Evolutionary conservation across 1,140 invertebrate genomes (phyloP), one percentile per base, ranked within the genome.

Genomic region (Solenopsis fugax): DNA sequence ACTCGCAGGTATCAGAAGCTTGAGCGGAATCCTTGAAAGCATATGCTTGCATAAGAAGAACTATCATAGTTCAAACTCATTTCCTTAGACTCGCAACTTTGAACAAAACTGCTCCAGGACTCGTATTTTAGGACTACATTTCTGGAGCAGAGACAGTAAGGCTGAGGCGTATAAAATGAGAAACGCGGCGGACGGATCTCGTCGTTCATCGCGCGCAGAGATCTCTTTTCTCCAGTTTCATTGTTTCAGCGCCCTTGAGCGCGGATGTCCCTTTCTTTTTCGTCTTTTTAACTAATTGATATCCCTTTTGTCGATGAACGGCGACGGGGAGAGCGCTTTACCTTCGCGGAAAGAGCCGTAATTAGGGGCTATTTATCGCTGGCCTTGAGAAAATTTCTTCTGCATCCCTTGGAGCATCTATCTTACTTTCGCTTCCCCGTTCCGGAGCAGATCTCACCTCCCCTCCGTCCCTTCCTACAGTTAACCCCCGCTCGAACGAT

Each of bases 341-440:
- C 24, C 58, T 10, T 65, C 58, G 48, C 87, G 69, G 80, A 90
- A 86, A 88, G 82, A 67, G 76, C 76, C 24, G 71, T 91, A 91
- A 91, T 91, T 91, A 91, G 80, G 75, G 62, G 85, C 85, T 89
- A 91, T 91, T 91, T 91, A 91, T 91, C 81, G 87, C 24, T 91
- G 87, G 87, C 89, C 89, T 89, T 89, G 87, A 89, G 84, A 88
- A 91, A 89, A 89, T 91, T 91, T 91, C 90, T 91, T 81, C 80
- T 56, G 69, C 69, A 85, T 86, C 87, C 87, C 64, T 52, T 56
- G 84, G 78, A 88, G 88, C 90, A 91, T 91, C 87, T 90, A 90
- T 91, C 90, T 91, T 90, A 87, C 90, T 90, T 90, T 87, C 78
- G 58, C 71, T 82, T 73, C 45, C 58, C 56, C 71, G 69, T 50